Base-by-base conservation (phyloP, 2,113 vertebrate genomes). In the Takifugu bimaculatus region DNA sequence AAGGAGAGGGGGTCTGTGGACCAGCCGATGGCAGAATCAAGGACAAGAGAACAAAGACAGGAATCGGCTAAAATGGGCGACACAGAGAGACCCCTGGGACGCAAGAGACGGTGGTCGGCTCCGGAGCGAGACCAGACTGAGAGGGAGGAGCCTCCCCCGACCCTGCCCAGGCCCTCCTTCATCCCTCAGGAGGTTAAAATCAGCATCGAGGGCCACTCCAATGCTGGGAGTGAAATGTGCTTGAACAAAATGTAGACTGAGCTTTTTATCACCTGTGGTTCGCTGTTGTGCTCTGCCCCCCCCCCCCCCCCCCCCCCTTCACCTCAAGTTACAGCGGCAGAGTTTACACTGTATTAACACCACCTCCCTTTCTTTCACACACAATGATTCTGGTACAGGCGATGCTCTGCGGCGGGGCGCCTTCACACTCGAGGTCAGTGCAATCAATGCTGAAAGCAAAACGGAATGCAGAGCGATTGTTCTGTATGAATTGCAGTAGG, bases 171-270 rank as follows among this genome's bases (percentile, higher is more conserved):
- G 88, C 94, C 94, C 89, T 94, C 94, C 84, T 96, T 97, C 84
- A 94, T 99, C 89, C 93, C 97, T 89, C 96, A 98, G 90, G 96
- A 97, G 93, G 93, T 98, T 80, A 99, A 99, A 91, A 94, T 98
- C 90, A 96, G 92, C 92, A 99, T 99, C 65, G 97, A 99, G 92
- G 96, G 97, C 84, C 93, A 93, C 83, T 99, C 97, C 74, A 98
- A 94, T 10, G 87, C 94, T 80, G 96, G 96, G 85, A 94, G 93
- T 87, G 96, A 91, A 93, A 75, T 87, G 87, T 80, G 68, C 54
- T 74, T 76, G 67, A 72, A 67, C 59, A 70, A 65, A 78, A 78
- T 74, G 63, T 67, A 65, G 77, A 85, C 73, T 84, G 68, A 73
- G 79, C 63, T 59, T 66, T 74, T 60, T 64, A 76, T 60, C 59